A percentile compares a stretch with the other conserved stretches of the same genome.
Evolutionary conservation across 1,140 invertebrate genomes (phyloP).

Genomic region (Lasaia peninsularis): DNA sequence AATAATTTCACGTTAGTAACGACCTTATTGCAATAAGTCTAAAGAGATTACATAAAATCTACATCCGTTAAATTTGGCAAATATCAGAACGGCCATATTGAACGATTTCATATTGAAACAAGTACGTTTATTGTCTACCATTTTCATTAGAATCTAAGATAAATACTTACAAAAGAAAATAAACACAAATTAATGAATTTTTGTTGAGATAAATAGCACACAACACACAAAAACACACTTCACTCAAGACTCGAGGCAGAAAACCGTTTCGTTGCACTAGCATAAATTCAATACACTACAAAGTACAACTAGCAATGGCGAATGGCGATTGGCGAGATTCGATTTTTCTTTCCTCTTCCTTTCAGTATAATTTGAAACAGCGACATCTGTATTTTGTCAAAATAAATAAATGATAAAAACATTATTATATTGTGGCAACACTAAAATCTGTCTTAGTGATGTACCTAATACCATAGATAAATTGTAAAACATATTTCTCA

Average conservation of each 20-base stretch:
- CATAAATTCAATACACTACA: conserved; percentile 49
- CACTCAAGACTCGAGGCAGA: conserved; percentile 69
- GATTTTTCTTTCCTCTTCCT: conserved; percentile 56
- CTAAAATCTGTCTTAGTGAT: not conserved
- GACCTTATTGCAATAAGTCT: not conserved
- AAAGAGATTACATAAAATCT: not conserved
- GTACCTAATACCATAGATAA: no score
- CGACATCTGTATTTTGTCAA: conserved; percentile 42
- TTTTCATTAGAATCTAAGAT: not conserved
- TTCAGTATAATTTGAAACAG: conserved; percentile 31
- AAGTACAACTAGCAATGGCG: conserved; percentile 36
- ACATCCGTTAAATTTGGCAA: conserved; percentile 39
- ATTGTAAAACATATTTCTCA: no score
- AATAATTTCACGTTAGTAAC: not conserved
- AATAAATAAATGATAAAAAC: not conserved
- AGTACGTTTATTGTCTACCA: conserved; percentile 21
- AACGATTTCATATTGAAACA: conserved; percentile 46
- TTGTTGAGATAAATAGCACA: conserved; percentile 55
- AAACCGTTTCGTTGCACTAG: conserved; percentile 69
- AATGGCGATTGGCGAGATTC: conserved; percentile 43
- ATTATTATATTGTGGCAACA: conserved; percentile 24
- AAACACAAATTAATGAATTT: conserved; percentile 61
- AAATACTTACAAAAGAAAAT: conserved; percentile 62
- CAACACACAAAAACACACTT: conserved; percentile 59
- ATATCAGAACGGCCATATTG: conserved; percentile 72